These are phyloP conservation scores for Drosophila santomea DNA, from an alignment of 1,140 invertebrate species.

Conservation along the genomic window DNA sequence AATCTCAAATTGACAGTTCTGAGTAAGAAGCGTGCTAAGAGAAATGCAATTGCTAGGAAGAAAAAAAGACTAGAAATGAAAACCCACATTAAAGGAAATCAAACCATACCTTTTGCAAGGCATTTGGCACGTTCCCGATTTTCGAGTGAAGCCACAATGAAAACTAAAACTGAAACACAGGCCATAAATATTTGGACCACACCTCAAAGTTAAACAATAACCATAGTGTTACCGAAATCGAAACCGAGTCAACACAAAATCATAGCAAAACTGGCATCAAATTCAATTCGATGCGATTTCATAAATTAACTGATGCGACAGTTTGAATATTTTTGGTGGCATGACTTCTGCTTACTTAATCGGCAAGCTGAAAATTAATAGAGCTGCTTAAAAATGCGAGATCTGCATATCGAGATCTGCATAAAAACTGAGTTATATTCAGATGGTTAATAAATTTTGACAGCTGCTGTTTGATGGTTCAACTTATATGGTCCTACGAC, in stretches of 20 bases:
- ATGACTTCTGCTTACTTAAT: conserved; percentile 46
- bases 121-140: conserved; percentile 54
- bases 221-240: conserved; percentile 22
- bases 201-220: conserved; percentile 46
- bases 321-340: conserved; percentile 40
- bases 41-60: conserved; percentile 19
- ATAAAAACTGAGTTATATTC: conserved; percentile 45
- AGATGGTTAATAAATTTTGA: conserved; percentile 59
- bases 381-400: conserved; percentile 48
- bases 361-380: conserved; percentile 73
- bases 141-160: conserved; percentile 38
- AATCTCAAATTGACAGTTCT: conserved; percentile 47
- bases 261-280: conserved; percentile 44
- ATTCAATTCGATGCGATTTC: conserved; percentile 49
- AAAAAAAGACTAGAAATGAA: conserved; percentile 1
- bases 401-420: conserved; percentile 13
- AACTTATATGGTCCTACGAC: conserved; percentile 21
- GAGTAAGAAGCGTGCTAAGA: conserved; percentile 30
- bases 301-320: conserved; percentile 71
- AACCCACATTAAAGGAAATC: conserved; percentile 15
- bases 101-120: conserved; percentile 7
- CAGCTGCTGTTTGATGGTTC: conserved; percentile 49
- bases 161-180: conserved; percentile 16
- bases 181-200: conserved; percentile 52
- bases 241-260: conserved; percentile 49